A percentile compares a stretch with the other conserved stretches of the same genome.
Evolutionary conservation across 1,140 invertebrate species (phyloP).

Genomic region (Caenorhabditis tropicalis): DNA sequence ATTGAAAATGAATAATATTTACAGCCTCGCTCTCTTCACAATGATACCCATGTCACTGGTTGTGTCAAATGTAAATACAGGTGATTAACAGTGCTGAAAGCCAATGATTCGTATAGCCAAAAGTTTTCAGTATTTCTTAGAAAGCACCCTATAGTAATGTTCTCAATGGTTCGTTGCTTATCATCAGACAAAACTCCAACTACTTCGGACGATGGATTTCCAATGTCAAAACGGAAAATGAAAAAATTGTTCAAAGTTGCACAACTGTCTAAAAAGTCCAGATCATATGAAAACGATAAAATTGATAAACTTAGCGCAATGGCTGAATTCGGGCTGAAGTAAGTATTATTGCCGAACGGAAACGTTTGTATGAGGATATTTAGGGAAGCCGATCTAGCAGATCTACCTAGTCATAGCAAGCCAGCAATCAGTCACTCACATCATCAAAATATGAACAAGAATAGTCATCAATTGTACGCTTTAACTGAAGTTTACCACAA

Average conservation of each 20-base stretch:
- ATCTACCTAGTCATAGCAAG: neutral
- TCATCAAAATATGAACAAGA: constrained; percentile 6
- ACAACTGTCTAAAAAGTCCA: constrained; percentile 51
- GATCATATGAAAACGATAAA: constrained; percentile 64
- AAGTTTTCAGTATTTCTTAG: neutral
- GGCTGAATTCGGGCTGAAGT: constrained; percentile 60
- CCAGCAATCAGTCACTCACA: constrained; percentile 19
- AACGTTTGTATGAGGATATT: neutral
- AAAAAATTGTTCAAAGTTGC: constrained; percentile 63
- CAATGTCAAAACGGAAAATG: constrained; percentile 21
- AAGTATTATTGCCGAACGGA: neutral
- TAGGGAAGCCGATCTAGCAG: constrained; percentile 44
- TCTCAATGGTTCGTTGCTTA: neutral
- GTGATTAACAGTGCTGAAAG: neutral
- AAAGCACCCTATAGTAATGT: neutral
- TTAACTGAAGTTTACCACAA: constrained; percentile 61
- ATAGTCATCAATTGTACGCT: constrained; percentile 53
- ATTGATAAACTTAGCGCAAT: constrained; percentile 64
- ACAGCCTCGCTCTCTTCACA: neutral
- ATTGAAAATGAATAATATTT: neutral
- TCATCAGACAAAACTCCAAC: neutral
- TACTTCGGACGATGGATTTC: neutral
- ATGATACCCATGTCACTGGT: constrained; percentile 39
- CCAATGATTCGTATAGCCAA: neutral
- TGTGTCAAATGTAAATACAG: constrained; percentile 15